These are phyloP conservation scores for Epizoanthus ramosus DNA, from an alignment of 92 coral and sea anemone species.

Conservation along the genomic window DNA sequence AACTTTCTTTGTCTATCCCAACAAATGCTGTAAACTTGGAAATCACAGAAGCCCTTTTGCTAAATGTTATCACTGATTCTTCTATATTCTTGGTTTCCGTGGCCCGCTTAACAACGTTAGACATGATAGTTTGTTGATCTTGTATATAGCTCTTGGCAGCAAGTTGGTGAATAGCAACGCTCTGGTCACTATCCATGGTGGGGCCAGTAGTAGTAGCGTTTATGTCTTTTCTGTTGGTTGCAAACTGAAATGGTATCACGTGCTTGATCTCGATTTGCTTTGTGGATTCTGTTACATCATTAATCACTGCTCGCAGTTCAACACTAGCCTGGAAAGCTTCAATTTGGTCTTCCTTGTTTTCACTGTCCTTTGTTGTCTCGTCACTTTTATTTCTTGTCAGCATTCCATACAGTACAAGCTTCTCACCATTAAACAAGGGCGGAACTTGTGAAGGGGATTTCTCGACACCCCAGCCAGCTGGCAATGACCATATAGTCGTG, in stretches of 20 bases:
- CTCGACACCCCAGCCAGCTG: constrained; percentile 8
- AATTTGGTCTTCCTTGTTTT: background rate
- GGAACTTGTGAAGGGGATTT: constrained; percentile 1
- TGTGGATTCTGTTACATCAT: background rate
- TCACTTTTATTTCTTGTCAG: background rate
- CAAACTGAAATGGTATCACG: background rate
- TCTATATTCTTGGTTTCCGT: background rate
- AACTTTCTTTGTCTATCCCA: constrained; percentile 69
- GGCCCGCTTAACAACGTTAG: background rate
- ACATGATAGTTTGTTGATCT: background rate
- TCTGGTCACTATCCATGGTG: background rate
- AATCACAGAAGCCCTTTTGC: constrained; percentile 65
- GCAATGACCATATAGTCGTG: background rate
- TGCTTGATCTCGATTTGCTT: background rate
- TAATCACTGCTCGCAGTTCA: background rate
- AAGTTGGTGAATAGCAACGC: background rate
- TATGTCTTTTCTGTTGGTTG: background rate
- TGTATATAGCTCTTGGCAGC: constrained; percentile 7
- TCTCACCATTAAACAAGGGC: background rate
- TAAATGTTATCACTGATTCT: constrained; percentile 54
- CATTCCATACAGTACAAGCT: background rate
- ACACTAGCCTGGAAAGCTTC: background rate
- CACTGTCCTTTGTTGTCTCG: background rate
- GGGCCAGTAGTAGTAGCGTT: background rate
- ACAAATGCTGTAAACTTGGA: constrained; percentile 75